Evolutionary conservation across 2,888 invertebrate species (phyloP).

Genomic region (Galerucella nymphaeae): DNA sequence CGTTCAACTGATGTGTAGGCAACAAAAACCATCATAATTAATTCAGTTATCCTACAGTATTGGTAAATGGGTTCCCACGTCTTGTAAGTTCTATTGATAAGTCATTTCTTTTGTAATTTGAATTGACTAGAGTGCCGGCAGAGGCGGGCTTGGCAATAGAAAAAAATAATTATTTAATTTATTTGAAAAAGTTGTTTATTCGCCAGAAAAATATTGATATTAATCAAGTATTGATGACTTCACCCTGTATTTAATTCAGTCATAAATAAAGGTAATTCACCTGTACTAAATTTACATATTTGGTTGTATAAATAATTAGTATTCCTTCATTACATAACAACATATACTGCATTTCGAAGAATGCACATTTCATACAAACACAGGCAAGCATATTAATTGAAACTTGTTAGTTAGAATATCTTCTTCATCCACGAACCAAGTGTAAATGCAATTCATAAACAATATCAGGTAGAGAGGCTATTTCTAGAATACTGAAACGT

Average conservation of each 20-base stretch:
- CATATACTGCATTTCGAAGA: slow-evolving; percentile 2
- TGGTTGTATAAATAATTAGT: not conserved
- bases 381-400: slow-evolving; percentile 27
- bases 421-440: slow-evolving; percentile 26
- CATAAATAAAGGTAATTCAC: no score
- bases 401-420: slow-evolving; percentile 1
- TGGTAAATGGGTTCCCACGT: slow-evolving; percentile 25
- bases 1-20: slow-evolving; percentile 12
- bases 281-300: not conserved
- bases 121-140: slow-evolving; percentile 13
- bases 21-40: slow-evolving; percentile 22
- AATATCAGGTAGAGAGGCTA: slow-evolving; percentile 20
- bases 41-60: slow-evolving; percentile 23
- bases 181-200: not conserved
- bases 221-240: no score
- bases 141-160: not conserved
- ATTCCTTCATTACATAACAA: slow-evolving; percentile 7
- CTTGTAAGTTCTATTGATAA: not conserved
- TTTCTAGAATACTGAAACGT: slow-evolving; percentile 18
- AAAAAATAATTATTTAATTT: not conserved
- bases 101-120: slow-evolving; percentile 6
- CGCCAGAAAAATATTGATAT: no score
- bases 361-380: not conserved
- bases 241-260: no score
- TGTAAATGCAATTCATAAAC: slow-evolving; percentile 32